Conservation (phyloP, 2,888 invertebrate species). For the Eupithecia pulchellata region DNA sequence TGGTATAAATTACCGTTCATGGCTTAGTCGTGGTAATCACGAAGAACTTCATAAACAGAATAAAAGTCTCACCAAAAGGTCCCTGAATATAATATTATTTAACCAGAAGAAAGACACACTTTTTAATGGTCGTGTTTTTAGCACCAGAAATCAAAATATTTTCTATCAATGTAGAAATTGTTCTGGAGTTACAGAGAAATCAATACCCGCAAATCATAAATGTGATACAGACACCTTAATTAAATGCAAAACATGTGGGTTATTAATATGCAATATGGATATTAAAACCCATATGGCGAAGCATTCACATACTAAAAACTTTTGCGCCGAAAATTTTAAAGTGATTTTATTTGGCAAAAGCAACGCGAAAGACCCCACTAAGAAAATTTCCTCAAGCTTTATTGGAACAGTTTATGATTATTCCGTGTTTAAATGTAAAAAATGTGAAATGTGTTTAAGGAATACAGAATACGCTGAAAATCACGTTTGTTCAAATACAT, state of each 20-base stretch:
- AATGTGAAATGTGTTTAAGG: conserved; percentile 61
- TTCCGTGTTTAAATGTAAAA: conserved; percentile 63
- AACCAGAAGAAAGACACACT: conserved; percentile 58
- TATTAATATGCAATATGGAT: conserved; percentile 55
- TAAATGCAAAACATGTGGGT: conserved; percentile 63
- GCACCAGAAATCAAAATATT: conserved; percentile 51
- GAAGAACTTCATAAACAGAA: conserved; percentile 57
- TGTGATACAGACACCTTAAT: conserved; percentile 55
- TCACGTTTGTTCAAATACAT: conserved; percentile 56
- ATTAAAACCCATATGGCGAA: conserved; percentile 57
- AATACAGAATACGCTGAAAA: conserved; percentile 44
- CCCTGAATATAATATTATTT: conserved; percentile 62
- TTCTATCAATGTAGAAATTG: conserved; percentile 72
- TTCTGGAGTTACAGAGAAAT: conserved; percentile 58
- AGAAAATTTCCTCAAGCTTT: conserved; percentile 48
- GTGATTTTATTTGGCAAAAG: conserved; percentile 64
- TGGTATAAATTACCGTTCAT: conserved; percentile 59
- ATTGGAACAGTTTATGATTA: conserved; percentile 63
- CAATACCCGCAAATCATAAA: conserved; percentile 46
- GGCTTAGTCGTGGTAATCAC: conserved; percentile 53
- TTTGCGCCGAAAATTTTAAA: conserved; percentile 59
- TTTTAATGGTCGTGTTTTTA: conserved; percentile 52
- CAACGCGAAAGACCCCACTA: conserved; percentile 19
- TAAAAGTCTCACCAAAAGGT: conserved; percentile 48
- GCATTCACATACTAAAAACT: conserved; percentile 60